These are phyloP conservation scores for Falco columbarius DNA, from an alignment of 2,797 vertebrate species.

Conservation along the genomic window DNA sequence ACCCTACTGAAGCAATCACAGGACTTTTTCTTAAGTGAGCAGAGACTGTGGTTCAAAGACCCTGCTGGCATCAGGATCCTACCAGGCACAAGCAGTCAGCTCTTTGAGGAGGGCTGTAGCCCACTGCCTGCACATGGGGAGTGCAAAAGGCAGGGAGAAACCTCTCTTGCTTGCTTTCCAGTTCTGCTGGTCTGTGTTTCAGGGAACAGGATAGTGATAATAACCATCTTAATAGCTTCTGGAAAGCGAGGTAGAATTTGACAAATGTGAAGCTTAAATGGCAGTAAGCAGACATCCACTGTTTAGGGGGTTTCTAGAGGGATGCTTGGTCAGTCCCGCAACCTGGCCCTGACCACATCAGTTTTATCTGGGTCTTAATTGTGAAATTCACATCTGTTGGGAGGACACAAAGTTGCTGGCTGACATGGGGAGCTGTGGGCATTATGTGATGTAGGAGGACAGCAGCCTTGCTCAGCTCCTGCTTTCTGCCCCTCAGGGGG, in stretches of 20 bases:
- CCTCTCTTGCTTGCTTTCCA: conserved; percentile 4
- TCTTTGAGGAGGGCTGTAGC: background rate
- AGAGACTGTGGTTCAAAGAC: background rate
- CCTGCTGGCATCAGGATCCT: background rate
- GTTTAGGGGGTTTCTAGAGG: background rate
- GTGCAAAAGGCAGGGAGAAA: background rate
- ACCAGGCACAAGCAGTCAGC: background rate
- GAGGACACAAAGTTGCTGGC: background rate
- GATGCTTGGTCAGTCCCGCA: background rate
- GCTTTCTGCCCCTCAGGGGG: background rate
- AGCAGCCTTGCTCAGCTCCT: background rate
- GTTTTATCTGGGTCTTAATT: background rate
- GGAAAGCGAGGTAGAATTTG: conserved; percentile 44
- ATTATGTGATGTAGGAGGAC: background rate
- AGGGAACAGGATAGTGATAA: conserved; percentile 17
- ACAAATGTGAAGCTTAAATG: background rate
- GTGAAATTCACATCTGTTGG: background rate
- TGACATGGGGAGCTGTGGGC: background rate
- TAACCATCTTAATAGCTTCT: conserved; percentile 50
- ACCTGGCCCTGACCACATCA: background rate
- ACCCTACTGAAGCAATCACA: background rate
- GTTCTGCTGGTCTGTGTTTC: conserved; percentile 36
- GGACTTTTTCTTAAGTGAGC: background rate
- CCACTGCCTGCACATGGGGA: background rate
- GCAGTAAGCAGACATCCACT: background rate